Conservation (phyloP, 2,888 invertebrate species). For the Nebria brevicollis region DNA sequence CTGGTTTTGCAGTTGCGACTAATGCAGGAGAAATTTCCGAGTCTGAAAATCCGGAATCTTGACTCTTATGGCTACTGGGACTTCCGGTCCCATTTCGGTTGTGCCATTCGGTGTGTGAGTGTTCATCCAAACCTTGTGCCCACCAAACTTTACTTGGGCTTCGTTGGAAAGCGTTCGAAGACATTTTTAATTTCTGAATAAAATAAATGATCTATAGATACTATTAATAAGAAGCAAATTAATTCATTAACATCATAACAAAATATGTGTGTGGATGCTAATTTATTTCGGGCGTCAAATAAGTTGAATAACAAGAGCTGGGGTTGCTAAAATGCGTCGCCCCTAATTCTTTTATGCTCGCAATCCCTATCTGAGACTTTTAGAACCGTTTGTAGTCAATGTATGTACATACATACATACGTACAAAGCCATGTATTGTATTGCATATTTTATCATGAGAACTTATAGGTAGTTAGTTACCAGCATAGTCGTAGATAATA, state of each 20-base stretch:
- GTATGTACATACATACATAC: neutral
- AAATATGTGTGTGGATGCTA: neutral
- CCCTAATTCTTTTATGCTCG: neutral
- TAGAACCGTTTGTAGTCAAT: neutral
- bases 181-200: slow-evolving; percentile 17
- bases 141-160: slow-evolving; percentile 77
- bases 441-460: neutral
- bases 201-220: neutral
- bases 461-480: neutral
- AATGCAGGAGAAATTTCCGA: slow-evolving; percentile 73
- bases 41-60: slow-evolving; percentile 85
- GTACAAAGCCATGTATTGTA: neutral
- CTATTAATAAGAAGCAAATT: no score
- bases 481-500: neutral
- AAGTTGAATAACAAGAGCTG: neutral
- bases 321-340: neutral
- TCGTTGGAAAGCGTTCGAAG: slow-evolving; percentile 69
- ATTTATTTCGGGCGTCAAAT: neutral
- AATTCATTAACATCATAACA: no score
- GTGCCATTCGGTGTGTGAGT: slow-evolving; percentile 49
- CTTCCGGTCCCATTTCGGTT: slow-evolving; percentile 61
- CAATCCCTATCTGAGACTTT: neutral
- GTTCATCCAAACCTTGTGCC: slow-evolving; percentile 60
- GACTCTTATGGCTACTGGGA: slow-evolving; percentile 76
- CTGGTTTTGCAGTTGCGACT: slow-evolving; percentile 51